These are phyloP conservation scores for Diploscapter pachys DNA, from an alignment of 1,140 invertebrate genomes.

Conservation along the genomic window DNA sequence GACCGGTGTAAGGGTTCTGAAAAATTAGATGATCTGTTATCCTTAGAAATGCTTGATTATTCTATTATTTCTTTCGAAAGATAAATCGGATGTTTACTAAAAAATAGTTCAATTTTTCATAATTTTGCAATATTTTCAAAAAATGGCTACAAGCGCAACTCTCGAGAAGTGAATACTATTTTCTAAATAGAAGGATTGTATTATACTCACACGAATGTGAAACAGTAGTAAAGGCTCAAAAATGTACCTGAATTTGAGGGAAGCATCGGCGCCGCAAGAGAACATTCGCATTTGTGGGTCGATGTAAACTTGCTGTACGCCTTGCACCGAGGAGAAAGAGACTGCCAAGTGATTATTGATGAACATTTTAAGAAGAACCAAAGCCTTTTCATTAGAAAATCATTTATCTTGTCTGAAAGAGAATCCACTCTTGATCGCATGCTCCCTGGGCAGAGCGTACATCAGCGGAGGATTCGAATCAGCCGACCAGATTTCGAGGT, in stretches of 20 bases:
- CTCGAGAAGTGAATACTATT: too few species aligned
- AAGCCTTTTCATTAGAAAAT: neutral
- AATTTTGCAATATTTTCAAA: too few species aligned
- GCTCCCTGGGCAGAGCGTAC: constrained; percentile 84
- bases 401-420: constrained; percentile 51
- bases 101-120: too few species aligned
- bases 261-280: constrained; percentile 96
- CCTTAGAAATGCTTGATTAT: too few species aligned
- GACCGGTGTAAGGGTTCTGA: too few species aligned
- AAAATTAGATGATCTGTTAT: too few species aligned
- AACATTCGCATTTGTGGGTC: constrained; percentile 81
- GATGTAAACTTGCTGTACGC: constrained; percentile 88
- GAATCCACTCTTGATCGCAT: constrained; percentile 63
- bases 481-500: constrained; percentile 92
- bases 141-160: too few species aligned
- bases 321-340: constrained; percentile 60
- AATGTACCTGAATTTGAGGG: constrained; percentile 77
- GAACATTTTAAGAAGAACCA: neutral
- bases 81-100: too few species aligned
- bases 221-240: too few species aligned
- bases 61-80: too few species aligned
- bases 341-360: constrained; percentile 24
- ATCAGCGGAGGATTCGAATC: constrained; percentile 75
- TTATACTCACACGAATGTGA: too few species aligned
- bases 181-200: too few species aligned